phyloP scores from a whole-genome alignment of 2,888 invertebrate genomes.

The Athrips mouffetella region DNA sequence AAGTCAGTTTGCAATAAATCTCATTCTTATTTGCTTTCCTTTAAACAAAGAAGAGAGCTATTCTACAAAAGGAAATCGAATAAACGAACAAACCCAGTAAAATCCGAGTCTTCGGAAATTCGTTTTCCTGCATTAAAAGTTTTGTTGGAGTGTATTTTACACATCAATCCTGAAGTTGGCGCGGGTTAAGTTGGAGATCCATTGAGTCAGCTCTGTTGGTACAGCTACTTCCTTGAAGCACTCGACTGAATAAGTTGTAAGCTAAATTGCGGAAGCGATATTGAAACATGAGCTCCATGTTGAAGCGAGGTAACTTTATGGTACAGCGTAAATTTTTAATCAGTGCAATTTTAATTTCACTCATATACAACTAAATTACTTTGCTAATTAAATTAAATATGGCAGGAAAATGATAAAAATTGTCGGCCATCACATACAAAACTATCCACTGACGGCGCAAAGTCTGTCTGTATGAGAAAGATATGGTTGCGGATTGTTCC shows the following conservation, averaged over 20 bases:
- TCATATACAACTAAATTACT: no score
- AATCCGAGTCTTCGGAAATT: not conserved
- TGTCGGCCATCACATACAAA: no score
- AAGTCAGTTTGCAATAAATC: no score
- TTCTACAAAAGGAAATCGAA: not conserved
- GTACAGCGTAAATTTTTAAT: no score
- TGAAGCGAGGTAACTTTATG: no score
- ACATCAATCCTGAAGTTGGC: constrained; percentile 6
- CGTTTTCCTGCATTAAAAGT: constrained; percentile 1
- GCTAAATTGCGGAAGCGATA: not conserved
- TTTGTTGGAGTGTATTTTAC: constrained; percentile 1
- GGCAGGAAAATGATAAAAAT: no score
- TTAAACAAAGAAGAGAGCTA: not conserved
- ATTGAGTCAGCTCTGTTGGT: not conserved
- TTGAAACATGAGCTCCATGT: not conserved
- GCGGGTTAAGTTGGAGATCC: not conserved
- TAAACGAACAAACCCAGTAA: not conserved
- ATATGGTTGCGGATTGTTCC: no score
- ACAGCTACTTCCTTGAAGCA: no score
- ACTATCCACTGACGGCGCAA: no score
- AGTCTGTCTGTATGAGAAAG: no score
- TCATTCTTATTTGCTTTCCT: not conserved
- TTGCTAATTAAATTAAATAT: no score
- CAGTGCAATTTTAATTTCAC: no score
- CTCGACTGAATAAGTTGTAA: not conserved